Base-by-base conservation (phyloP, 2,797 vertebrate species). In the Natrix natrix region DNA sequence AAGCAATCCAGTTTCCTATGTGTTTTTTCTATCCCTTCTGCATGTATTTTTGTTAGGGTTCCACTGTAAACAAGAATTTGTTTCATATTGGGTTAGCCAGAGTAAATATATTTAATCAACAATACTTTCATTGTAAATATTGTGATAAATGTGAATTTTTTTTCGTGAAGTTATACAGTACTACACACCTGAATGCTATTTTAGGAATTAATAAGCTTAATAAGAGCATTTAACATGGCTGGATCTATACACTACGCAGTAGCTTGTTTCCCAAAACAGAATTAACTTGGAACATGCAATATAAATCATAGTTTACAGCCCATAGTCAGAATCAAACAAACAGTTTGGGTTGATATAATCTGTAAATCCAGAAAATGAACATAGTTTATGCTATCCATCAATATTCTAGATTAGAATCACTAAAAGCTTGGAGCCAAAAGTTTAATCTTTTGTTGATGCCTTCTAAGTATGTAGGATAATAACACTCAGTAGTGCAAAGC, bases 61-160 rank as follows among this genome's bases (percentile, higher is more conserved):
- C 97, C 97, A 97, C 96, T 96, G 97, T 97, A 97, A 97, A 98
- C 97, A 98, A 97, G 96, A 95, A 97, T 97, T 97, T 97, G 95
- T 97, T 97, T 97, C 96, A 55, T 97, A 96, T 97, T 97, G 96
- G 96, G 97, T 98, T 98, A 98, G 97, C 96, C 96, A 97, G 95
- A 94, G 97, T 97, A 98, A 98, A 98, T 97, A 97, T 96, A 95
- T 97, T 98, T 97, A 97, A 98, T 97, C 97, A 97, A 96, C 97
- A 97, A 97, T 97, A 97, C 97, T 97, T 96, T 94, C 94, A 96
- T 91, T 96, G 96, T 94, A 97, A 98, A 97, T 94, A 97, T 56
- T 94, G 93, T 92, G 96, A 96, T 96, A 96, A 96, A 97, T 96
- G 95, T 96, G 95, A 97, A 94, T 93, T 95, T 26, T 95, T 95